Percentiles rank a stretch among this genome's conserved stretches.
These are phyloP conservation scores for Gopherus evgoodei DNA, from an alignment of 2,113 vertebrate genomes.

Conservation along the genomic window DNA sequence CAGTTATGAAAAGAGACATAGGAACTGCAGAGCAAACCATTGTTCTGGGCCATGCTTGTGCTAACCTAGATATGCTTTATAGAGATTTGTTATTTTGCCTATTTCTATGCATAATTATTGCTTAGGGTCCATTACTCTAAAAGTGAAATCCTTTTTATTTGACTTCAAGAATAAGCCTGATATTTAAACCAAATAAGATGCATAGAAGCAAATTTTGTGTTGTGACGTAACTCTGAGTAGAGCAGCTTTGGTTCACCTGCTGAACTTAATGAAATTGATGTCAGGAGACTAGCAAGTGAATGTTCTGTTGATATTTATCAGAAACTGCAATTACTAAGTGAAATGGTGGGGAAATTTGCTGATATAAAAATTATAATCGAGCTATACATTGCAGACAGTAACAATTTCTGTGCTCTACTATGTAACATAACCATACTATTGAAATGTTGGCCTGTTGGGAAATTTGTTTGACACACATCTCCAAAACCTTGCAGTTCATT, in stretches of 20 bases:
- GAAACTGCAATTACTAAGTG: no score
- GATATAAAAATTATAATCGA: neutral
- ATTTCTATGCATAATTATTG: neutral
- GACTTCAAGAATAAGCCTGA: neutral
- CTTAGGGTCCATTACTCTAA: neutral
- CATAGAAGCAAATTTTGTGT: neutral
- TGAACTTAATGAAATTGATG: neutral
- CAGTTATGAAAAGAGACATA: neutral
- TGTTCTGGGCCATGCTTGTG: neutral
- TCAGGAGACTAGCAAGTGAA: no score
- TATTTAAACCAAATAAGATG: neutral
- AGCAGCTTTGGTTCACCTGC: neutral
- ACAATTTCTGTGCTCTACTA: fast-evolving
- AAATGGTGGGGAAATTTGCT: neutral
- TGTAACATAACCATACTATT: no score
- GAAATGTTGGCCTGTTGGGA: no score
- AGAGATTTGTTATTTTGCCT: neutral
- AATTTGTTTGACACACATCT: neutral
- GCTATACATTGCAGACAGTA: neutral
- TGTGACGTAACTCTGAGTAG: neutral
- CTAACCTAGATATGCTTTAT: neutral
- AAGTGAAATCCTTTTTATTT: neutral
- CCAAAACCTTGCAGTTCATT: neutral
- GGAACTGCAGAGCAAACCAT: neutral
- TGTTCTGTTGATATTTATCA: no score